These are phyloP conservation scores for Ferdinandea cuprea DNA, from an alignment of 2,888 invertebrate species.

Conservation along the genomic window DNA sequence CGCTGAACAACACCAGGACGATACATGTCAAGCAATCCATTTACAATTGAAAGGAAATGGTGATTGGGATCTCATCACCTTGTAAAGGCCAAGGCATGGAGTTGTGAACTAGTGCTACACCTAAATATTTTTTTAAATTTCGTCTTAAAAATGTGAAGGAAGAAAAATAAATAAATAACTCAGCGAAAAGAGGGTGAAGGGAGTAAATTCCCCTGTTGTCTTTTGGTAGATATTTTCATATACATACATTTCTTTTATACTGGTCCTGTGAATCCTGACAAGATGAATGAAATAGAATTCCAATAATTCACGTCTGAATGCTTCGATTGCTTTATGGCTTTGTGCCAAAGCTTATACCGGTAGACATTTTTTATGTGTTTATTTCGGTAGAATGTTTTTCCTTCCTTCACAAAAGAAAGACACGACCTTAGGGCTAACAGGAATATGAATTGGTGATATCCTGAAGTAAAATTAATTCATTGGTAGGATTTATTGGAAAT, in stretches of 20 bases:
- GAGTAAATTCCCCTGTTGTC: conserved; percentile 23
- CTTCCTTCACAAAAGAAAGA: conserved; percentile 42
- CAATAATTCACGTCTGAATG: conserved; percentile 73
- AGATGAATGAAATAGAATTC: conserved; percentile 69
- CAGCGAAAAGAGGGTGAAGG: conserved; percentile 25
- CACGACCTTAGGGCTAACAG: conserved; percentile 52
- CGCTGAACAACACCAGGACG: conserved; percentile 31
- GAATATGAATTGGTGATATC: conserved; percentile 66
- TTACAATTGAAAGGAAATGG: conserved; percentile 57
- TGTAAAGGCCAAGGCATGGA: conserved; percentile 3
- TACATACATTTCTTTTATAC: conserved; percentile 2
- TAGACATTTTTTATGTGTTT: conserved; percentile 48
- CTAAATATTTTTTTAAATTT: conserved; percentile 53
- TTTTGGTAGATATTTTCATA: conserved; percentile 34
- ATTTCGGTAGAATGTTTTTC: conserved; percentile 54
- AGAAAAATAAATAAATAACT: conserved; percentile 50
- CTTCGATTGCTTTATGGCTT: conserved; percentile 73
- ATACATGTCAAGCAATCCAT: conserved; percentile 64
- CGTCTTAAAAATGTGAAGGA: conserved; percentile 16
- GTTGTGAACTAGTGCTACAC: conserved; percentile 26
- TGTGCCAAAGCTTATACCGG: conserved; percentile 62
- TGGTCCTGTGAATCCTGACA: conserved; percentile 55
- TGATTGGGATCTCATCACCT: conserved; percentile 66
- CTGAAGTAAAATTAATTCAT: conserved; percentile 68
- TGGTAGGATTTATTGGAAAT: conserved; percentile 59